A percentile compares a stretch with the other conserved stretches of the same genome.
phyloP scores from a whole-genome alignment of 2,888 invertebrate genomes.

The Ochropacha duplaris region DNA sequence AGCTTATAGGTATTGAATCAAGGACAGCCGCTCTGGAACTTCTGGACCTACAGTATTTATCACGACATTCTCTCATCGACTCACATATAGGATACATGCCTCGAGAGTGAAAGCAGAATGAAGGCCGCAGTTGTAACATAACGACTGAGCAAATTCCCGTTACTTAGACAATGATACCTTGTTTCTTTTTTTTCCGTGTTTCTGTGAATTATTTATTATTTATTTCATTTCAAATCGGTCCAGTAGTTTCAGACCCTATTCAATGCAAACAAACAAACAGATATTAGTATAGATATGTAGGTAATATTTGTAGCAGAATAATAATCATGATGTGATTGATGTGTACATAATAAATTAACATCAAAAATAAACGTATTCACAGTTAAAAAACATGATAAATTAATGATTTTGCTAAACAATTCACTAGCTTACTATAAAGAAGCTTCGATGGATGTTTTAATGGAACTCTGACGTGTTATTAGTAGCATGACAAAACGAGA shows the following conservation, averaged over 20 bases:
- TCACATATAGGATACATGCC: constrained; percentile 28
- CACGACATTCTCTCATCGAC: constrained; percentile 18
- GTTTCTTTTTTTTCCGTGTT: no score
- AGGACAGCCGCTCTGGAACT: no score
- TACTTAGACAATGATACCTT: no score
- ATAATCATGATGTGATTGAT: not conserved
- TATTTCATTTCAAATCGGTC: no score
- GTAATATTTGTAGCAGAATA: not conserved
- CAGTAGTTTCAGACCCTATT: no score
- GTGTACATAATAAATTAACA: not conserved
- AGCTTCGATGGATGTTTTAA: not conserved
- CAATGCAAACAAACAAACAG: no score
- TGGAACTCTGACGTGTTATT: constrained; percentile 10
- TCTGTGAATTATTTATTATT: no score
- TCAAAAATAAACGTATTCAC: not conserved
- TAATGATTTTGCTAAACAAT: not conserved
- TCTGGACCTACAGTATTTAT: constrained; percentile 13
- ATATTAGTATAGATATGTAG: no score
- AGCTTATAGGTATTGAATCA: no score
- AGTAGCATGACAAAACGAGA: not conserved
- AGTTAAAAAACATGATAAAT: not conserved
- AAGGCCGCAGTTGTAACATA: constrained; percentile 53
- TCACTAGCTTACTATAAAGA: not conserved
- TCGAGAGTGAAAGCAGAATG: constrained; percentile 62
- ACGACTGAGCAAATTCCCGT: no score